Evolutionary conservation across 1,140 invertebrate species (phyloP), one percentile per base, ranked within the genome.

Genomic region (Calosoma granatense): DNA sequence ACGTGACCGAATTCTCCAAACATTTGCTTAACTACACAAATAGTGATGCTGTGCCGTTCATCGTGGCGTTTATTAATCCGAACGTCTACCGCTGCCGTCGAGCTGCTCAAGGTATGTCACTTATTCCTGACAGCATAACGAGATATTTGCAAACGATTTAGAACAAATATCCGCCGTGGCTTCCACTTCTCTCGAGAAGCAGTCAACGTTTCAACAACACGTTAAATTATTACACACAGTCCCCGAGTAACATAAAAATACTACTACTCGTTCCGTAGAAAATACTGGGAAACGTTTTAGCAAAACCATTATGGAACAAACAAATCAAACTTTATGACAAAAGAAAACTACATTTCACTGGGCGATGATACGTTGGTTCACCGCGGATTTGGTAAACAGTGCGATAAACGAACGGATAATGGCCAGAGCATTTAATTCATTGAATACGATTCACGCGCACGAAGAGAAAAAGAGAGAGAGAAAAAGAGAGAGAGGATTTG

Each of bases 11-110:
- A 47, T 47, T 47, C 41, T 17, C 41, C 41, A 47, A 47, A 47
- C 41, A 47, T 47, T 47, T 47, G 41, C 17, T 47, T 47, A 47
- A 47, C 41, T 47, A 47, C 41, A 47, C 41, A 47, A 47, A 47
- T 47, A 47, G 41, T 47, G 41, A 17, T 47, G 17, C 41, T 3
- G 3, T 11, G 3, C 17, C n/a, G 6, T n/a, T 36, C 26, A 9
- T 36, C 41, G 15, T 47, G 41, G 41, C 41, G 41, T 47, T 47
- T 47, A 47, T 47, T 47, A 47, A 47, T 47, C 41, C 41, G 17
- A 47, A 47, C 15, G 41, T 47, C 41, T 47, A 47, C 41, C 26
- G 26, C 26, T 6, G 14, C 6, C 26, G 41, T 3, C 41, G 9
- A 47, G 15, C 41, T 4, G 3, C 17, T 47, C 17, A 47, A 47